Evolutionary conservation across 2,888 invertebrate species (phyloP), one percentile per base, ranked within the genome.

Genomic region (Troides aeacus): DNA sequence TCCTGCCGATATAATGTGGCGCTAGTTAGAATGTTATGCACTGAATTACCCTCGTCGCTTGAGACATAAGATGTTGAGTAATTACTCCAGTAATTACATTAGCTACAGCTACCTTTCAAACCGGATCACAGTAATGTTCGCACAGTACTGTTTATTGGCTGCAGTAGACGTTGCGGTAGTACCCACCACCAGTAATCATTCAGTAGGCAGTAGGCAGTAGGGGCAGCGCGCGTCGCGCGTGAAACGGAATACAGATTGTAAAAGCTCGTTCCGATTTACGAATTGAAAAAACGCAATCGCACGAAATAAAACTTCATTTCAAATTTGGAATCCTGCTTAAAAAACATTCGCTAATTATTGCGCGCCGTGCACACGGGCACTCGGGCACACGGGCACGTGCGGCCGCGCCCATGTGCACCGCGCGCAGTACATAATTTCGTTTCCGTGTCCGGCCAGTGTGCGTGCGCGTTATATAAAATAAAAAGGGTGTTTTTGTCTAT

Each of bases 401-500:
- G 39, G 39, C 39, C 7, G 10, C 39, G 80, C 75, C 77, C 84
- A 84, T 84, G 85, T 86, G 82, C 75, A 62, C 70, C 39, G 76
- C 76, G 76, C 75, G 74, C 74, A 71, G 75, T 79, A 78, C 78
- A 76, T 78, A 75, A 79, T 78, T 72, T 76, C 76, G 75, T 76
- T 30, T 77, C 76, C 74, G 75, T 76, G 74, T 75, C 73, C 74
- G 74, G 66, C 74, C 75, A 71, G 74, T 74, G 74, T 75, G 82
- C 83, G 80, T 82, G 83, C 77, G 82, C 86, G 84, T 81, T 85
- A 82, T 87, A 83, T 86, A 84, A 77, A 82, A 84, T 87, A 90
- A 88, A 91, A 90, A 88, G 89, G 89, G 87, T 86, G 87, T 87
- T 90, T 90, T 92, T 89, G 89, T 90, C 91, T 91, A 92, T 92